Evolutionary conservation across 2,888 invertebrate species (phyloP), one percentile per base, ranked within the genome.

Genomic region (Amphipoea oculea): DNA sequence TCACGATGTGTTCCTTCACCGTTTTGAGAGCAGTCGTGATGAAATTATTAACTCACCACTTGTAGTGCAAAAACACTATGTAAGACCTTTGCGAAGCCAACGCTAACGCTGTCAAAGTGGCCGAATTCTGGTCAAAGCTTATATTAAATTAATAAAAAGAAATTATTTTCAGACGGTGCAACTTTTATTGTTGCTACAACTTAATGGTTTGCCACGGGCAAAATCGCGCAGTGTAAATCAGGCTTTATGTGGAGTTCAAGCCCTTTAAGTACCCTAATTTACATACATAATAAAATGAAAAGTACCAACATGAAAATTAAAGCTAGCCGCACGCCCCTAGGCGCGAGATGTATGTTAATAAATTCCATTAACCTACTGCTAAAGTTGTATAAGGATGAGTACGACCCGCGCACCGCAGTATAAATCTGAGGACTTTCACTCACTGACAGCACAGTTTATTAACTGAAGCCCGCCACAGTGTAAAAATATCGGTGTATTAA

Each of bases 371-470:
- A 90, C 90, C 86, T 77, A 83, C 79, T 85, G 81, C 84, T 77
- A 62, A 83, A 79, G 81, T 94, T 93, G 90, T 90, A 88, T 92
- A 93, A 94, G 92, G 93, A 93, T 91, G 92, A 83, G 89, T 81
- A 85, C 89, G 81, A 89, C 36, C 54, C 36, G 29, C 40, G 36
- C 57, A 86, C 88, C 88, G 88, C 91, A 79, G 89, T 89, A 91
- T 94, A 94, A 94, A 93, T 94, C 93, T 92, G 92, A 82, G 74
- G 82, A 93, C 94, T 94, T 94, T 94, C 94, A 92, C 94, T 86
- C 87, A 85, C 91, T 89, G 93, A 93, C 93, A 94, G 88, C 86
- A 75, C 85, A 88, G 87, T 91, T 93, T 93, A 93, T 93, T 93
- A 92, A 91, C 90, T 88, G 87, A 83, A 82, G 73, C 66, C 66